phyloP scores from a whole-genome alignment of 2,797 vertebrate species.

The Calcarius lapponicus region DNA sequence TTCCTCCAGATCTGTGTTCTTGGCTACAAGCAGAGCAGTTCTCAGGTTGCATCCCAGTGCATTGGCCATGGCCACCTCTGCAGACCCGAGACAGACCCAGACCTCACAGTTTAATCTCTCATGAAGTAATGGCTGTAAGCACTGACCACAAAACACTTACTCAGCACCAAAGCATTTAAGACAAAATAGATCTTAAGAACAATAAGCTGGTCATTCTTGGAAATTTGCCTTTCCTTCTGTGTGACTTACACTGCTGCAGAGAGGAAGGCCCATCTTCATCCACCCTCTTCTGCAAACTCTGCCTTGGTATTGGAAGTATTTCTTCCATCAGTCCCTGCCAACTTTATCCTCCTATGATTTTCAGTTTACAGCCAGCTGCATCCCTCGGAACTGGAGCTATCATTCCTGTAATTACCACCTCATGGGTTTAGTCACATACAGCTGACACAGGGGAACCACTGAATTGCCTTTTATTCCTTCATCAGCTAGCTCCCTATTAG shows the following conservation, averaged over 20 bases:
- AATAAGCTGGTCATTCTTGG: neutral
- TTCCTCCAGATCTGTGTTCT: neutral
- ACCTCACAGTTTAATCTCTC: neutral
- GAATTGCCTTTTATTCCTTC: conserved; percentile 54
- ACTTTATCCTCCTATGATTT: neutral
- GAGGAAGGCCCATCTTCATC: neutral
- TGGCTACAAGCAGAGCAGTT: neutral
- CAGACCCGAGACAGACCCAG: neutral
- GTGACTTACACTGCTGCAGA: neutral
- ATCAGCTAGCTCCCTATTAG: conserved; percentile 46
- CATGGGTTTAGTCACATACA: neutral
- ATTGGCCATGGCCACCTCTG: neutral
- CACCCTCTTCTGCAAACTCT: neutral
- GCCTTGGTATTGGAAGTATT: neutral
- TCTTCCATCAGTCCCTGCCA: neutral
- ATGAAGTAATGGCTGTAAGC: neutral
- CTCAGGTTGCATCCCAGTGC: neutral
- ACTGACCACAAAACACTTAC: neutral
- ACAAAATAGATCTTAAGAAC: neutral
- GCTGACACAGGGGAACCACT: conserved; percentile 16
- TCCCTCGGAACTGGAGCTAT: neutral
- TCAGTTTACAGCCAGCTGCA: conserved; percentile 6
- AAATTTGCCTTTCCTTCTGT: neutral
- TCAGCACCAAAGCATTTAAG: neutral
- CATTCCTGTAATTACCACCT: neutral